Evolutionary conservation across 2,113 vertebrate genomes (phyloP), one percentile per base, ranked within the genome.

Genomic region (Marmota monax): DNA sequence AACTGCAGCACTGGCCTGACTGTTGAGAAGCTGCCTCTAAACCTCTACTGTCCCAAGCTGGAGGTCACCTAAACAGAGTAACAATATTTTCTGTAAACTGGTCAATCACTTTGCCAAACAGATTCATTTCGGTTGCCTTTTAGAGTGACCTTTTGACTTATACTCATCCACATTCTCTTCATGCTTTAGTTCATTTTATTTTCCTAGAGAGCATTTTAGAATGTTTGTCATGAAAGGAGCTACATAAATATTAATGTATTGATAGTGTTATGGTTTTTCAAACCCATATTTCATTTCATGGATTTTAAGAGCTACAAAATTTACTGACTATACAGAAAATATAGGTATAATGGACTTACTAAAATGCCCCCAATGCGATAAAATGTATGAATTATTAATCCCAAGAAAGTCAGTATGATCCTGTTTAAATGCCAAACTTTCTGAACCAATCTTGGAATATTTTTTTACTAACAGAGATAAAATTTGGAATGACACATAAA

Each of bases 231-330:
- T 98, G 97, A 98, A 98, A 98, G 98, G 93, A 97, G 86, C 96
- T 96, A 96, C 96, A 99, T 98, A 98, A 99, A 98, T 98, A 99
- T 98, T 98, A 98, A 99, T 98, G 97, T 98, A 98, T 98, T 98
- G 98, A 98, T 98, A 97, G 97, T 97, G 86, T 98, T 98, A 98
- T 69, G 93, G 97, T 61, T 98, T 98, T 98, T 98, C 84, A 92
- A 98, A 96, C 32, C 96, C 98, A 96, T 98, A 98, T 98, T 98
- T 99, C 98, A 98, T 98, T 98, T 98, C 97, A 98, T 0, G 11
- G 96, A 94, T 98, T 98, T 98, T 98, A 99, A 98, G 95, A 98
- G 98, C 97, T 97, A 97, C 95, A 98, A 98, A 98, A 98, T 98
- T 98, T 98, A 98, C 98, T 98, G 98, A 98, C 97, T 98, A 84